A percentile compares a stretch with the other conserved stretches of the same genome.
Conservation (phyloP, 2,113 vertebrate genomes). For the Notarius lentiginosus region DNA sequence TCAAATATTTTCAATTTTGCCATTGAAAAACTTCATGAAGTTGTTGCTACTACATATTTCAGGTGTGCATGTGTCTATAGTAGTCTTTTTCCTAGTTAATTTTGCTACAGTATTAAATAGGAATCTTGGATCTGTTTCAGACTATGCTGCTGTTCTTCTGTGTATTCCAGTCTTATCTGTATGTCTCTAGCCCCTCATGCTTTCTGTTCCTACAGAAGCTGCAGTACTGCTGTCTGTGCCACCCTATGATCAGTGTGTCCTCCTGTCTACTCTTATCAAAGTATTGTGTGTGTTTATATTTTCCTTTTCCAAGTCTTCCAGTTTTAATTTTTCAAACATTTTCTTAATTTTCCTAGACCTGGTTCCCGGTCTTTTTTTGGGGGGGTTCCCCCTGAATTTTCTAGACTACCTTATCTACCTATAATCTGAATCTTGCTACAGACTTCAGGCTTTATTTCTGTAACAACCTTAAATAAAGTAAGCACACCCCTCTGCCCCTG, state of each 20-base stretch:
- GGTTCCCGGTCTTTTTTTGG: background rate
- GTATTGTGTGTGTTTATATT: background rate
- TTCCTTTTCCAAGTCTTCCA: background rate
- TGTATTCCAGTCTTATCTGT: background rate
- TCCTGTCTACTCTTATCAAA: background rate
- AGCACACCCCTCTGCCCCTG: background rate
- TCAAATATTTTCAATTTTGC: too few relatives aligned
- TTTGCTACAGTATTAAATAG: too few relatives aligned
- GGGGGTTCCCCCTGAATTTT: background rate
- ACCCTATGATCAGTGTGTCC: background rate
- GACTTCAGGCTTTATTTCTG: background rate
- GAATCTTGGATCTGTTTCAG: too few relatives aligned
- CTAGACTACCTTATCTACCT: background rate
- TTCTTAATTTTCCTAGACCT: background rate
- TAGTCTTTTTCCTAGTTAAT: too few relatives aligned
- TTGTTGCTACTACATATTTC: too few relatives aligned
- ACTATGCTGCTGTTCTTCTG: background rate
- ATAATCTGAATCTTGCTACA: background rate
- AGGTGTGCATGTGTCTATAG: too few relatives aligned
- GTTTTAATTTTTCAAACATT: background rate
- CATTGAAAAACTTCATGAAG: too few relatives aligned
- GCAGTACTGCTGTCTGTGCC: too few relatives aligned
- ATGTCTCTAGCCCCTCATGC: background rate
- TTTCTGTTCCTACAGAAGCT: too few relatives aligned
- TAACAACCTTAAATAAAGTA: background rate